Percentiles rank a stretch among this genome's conserved stretches.
Evolutionary conservation across 2,888 invertebrate genomes (phyloP).

Genomic region (Drosophila siamana): DNA sequence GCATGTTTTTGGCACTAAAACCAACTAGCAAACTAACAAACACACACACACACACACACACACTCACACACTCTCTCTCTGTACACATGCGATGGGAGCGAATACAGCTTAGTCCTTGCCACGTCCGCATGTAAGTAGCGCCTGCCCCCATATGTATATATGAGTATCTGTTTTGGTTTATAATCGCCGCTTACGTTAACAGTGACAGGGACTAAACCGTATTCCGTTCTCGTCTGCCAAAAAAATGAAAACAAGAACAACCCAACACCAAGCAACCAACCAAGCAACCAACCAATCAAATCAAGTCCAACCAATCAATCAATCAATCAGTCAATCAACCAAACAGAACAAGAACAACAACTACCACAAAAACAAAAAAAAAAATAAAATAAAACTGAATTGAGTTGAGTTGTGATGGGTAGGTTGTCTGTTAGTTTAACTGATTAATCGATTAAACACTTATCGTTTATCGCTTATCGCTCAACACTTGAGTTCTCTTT

Average conservation of each 20-base stretch:
- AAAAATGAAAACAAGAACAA: no score
- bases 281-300: conserved; percentile 20
- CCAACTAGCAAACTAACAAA: conserved; percentile 7
- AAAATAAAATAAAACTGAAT: no score
- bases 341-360: conserved; percentile 4
- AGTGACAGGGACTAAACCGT: conserved; percentile 85
- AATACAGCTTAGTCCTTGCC: conserved; percentile 85
- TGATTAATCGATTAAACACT: conserved; percentile 29
- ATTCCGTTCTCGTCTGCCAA: conserved; percentile 81
- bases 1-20: conserved; percentile 45
- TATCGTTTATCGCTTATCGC: conserved; percentile 12
- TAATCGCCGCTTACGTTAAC: conserved; percentile 78
- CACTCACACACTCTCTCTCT: conserved; percentile 33
- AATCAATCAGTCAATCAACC: no score
- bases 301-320: not conserved
- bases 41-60: conserved; percentile 14
- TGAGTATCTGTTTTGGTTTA: conserved; percentile 45
- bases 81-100: conserved; percentile 65
- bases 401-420: conserved; percentile 49
- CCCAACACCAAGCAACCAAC: conserved; percentile 23
- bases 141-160: conserved; percentile 65
- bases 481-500: conserved; percentile 5
- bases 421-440: conserved; percentile 64
- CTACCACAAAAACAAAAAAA: no score
- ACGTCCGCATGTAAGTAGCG: conserved; percentile 81